These are phyloP conservation scores for Acanthosoma haemorrhoidale DNA, from an alignment of 2,888 invertebrate species.

Conservation along the genomic window DNA sequence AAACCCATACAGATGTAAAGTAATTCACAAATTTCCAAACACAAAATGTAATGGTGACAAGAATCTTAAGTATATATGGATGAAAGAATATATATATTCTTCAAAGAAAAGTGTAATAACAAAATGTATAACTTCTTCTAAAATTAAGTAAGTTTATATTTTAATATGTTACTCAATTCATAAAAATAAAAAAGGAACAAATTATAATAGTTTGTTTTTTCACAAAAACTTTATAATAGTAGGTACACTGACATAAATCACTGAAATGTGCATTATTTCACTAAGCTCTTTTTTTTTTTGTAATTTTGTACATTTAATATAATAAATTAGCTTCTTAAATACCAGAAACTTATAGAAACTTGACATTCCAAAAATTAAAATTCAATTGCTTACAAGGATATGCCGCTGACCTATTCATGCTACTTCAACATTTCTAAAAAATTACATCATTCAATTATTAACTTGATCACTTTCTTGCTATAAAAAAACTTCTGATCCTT, in stretches of 20 bases:
- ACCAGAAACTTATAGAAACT: not conserved
- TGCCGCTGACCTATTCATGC: slow-evolving; percentile 44
- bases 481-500: not conserved
- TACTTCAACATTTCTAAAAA: slow-evolving; percentile 38
- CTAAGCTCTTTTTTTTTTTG: not conserved
- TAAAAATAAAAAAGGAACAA: no score
- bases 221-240: not conserved
- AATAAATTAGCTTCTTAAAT: no score
- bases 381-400: slow-evolving; percentile 32
- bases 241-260: not conserved
- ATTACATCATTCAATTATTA: slow-evolving; percentile 39
- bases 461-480: slow-evolving; percentile 28
- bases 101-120: no score
- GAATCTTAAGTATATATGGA: no score
- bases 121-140: no score
- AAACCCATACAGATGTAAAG: not conserved
- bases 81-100: not conserved
- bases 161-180: no score
- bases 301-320: no score
- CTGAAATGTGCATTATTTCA: not conserved
- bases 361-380: not conserved
- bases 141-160: no score
- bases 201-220: no score
- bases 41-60: not conserved
- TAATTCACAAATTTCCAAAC: not conserved